Percentiles rank a stretch among this genome's conserved stretches.
Conservation (phyloP, 2,113 vertebrate species). For the Aspiorhynchus laticeps region DNA sequence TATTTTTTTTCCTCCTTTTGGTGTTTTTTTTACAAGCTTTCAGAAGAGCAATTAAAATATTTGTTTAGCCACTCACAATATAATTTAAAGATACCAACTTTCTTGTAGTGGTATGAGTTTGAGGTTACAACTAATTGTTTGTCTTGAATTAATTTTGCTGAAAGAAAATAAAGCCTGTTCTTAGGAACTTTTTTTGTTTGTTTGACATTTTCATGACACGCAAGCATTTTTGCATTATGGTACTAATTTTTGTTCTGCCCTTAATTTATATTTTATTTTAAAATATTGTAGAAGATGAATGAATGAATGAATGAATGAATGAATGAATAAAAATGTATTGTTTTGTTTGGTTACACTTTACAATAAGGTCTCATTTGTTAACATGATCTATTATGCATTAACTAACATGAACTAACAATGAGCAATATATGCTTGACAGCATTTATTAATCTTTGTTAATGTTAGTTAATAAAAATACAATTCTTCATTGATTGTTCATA, state of each 20-base stretch:
- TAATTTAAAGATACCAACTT: constrained; percentile 56
- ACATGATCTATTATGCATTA: no score
- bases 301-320: no score
- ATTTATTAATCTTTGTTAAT: no score
- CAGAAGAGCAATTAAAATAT: constrained; percentile 60
- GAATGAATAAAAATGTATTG: no score
- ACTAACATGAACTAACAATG: no score
- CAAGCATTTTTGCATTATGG: neutral
- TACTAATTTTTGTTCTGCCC: neutral
- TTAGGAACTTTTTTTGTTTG: neutral
- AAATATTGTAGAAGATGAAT: no score
- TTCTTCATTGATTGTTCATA: no score
- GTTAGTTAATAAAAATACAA: no score
- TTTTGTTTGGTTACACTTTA: no score
- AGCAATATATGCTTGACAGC: no score
- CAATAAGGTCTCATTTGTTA: no score
- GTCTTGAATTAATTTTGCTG: constrained; percentile 7
- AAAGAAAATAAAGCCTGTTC: neutral
- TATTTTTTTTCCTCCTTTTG: constrained; percentile 48
- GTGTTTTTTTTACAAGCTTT: constrained; percentile 55
- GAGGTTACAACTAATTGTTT: constrained; percentile 38
- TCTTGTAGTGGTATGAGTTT: constrained; percentile 52
- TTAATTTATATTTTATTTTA: neutral
- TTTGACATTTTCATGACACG: neutral
- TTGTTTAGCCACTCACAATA: constrained; percentile 55